Percentiles rank a stretch among this genome's conserved stretches.
Evolutionary conservation across 1,140 invertebrate genomes (phyloP).

Genomic region (Drosophila jambulina): DNA sequence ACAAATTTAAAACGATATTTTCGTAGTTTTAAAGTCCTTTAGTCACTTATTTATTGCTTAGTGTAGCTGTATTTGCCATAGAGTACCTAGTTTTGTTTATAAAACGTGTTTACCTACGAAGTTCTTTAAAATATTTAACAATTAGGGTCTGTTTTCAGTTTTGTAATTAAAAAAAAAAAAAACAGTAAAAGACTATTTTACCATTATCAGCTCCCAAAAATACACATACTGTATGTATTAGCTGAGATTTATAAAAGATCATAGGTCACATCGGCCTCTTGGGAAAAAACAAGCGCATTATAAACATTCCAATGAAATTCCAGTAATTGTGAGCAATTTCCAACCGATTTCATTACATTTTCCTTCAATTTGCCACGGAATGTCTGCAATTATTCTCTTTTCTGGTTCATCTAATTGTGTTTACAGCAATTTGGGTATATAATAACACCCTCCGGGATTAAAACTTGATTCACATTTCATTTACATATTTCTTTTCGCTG

Average conservation of each 20-base stretch:
- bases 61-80: not conserved
- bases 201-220: not conserved
- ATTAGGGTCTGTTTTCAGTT: not conserved
- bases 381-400: constrained; percentile 14
- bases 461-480: constrained; percentile 16
- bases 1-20: not conserved
- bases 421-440: constrained; percentile 7
- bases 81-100: not conserved
- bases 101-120: not conserved
- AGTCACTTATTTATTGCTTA: not conserved
- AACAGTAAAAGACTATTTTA: not conserved
- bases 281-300: not conserved
- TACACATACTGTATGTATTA: not conserved
- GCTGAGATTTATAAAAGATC: not conserved
- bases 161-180: not conserved
- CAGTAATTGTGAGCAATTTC: constrained; percentile 17
- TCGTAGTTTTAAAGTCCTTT: not conserved
- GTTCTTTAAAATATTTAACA: not conserved
- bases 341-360: constrained; percentile 2
- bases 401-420: not conserved
- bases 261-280: not conserved
- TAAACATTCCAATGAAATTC: not conserved
- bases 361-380: constrained; percentile 1
- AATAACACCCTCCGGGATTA: not conserved
- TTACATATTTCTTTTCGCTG: constrained; percentile 7